phyloP scores from a whole-genome alignment of 1,140 invertebrate species.

The Achroia grisella region DNA sequence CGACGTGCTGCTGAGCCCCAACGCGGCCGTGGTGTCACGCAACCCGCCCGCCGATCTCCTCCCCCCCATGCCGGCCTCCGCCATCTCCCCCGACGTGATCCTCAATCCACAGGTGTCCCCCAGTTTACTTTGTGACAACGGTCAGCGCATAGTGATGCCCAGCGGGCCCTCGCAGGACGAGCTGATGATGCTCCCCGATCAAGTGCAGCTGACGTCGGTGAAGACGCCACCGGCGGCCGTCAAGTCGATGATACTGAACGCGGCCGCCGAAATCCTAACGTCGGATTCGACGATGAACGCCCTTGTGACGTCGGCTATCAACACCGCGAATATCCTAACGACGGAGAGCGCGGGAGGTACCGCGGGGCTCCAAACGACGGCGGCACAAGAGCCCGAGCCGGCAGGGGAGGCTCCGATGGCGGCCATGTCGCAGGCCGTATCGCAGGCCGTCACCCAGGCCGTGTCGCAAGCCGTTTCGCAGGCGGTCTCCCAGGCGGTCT shows the following conservation, averaged over 20 bases:
- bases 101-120: slow-evolving; percentile 78
- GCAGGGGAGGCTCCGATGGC: slow-evolving; percentile 70
- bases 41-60: slow-evolving; percentile 40
- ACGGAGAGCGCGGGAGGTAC: slow-evolving; percentile 54
- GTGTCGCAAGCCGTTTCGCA: slow-evolving; percentile 76
- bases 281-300: slow-evolving; percentile 73
- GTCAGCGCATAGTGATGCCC: slow-evolving; percentile 48
- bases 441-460: slow-evolving; percentile 74
- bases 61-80: slow-evolving; percentile 42
- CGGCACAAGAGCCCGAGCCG: slow-evolving; percentile 70
- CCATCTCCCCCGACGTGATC: slow-evolving; percentile 75
- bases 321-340: slow-evolving; percentile 65
- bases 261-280: slow-evolving; percentile 76
- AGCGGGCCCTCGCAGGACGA: slow-evolving; percentile 39
- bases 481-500: slow-evolving; percentile 76
- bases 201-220: slow-evolving; percentile 60
- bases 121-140: slow-evolving; percentile 68
- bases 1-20: slow-evolving; percentile 68
- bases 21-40: slow-evolving; percentile 37
- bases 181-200: slow-evolving; percentile 56
- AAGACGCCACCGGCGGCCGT: slow-evolving; percentile 78
- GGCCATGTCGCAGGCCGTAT: slow-evolving; percentile 70
- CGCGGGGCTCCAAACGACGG: slow-evolving; percentile 59
- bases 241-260: slow-evolving; percentile 79
- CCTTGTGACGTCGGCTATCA: slow-evolving; percentile 66